Evolutionary conservation across 2,888 invertebrate species (phyloP).

Genomic region (Stenichneumon culpator): DNA sequence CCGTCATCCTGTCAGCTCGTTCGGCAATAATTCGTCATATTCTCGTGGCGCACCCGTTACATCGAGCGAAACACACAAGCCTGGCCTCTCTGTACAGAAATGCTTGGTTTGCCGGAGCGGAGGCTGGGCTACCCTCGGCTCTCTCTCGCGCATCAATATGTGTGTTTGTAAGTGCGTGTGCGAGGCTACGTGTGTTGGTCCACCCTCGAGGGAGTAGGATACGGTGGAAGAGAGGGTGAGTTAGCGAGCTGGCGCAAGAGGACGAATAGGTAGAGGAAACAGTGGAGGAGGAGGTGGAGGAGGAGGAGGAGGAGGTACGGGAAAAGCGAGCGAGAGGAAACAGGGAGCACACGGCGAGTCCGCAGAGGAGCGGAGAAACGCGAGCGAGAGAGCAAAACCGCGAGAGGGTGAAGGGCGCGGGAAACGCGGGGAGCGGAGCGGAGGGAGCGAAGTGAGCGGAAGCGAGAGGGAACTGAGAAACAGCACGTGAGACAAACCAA

Average conservation of each 20-base stretch:
- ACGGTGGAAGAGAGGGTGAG: conserved; percentile 58
- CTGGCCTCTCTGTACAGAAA: conserved; percentile 79
- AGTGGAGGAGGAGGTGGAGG: conserved; percentile 20
- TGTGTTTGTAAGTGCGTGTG: conserved; percentile 31
- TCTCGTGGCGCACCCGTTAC: conserved; percentile 80
- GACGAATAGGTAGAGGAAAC: conserved; percentile 46
- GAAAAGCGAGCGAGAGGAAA: conserved; percentile 62
- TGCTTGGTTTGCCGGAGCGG: conserved; percentile 80
- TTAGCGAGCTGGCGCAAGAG: conserved; percentile 43
- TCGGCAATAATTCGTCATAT: conserved; percentile 58
- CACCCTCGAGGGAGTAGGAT: conserved; percentile 73
- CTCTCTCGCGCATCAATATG: conserved; percentile 10
- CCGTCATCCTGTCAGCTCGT: conserved; percentile 48
- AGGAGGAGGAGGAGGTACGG: conserved; percentile 38
- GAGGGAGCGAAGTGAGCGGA: conserved; percentile 38
- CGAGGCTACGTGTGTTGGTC: conserved; percentile 56
- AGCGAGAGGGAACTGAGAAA: conserved; percentile 49
- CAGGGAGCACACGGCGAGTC: conserved; percentile 65
- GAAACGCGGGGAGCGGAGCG: conserved; percentile 47
- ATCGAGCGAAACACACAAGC: conserved; percentile 80
- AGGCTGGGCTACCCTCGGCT: conserved; percentile 27
- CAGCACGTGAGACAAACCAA: conserved; percentile 26
- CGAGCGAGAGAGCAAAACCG: conserved; percentile 49
- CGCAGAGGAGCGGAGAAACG: conserved; percentile 47
- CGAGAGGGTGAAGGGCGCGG: conserved; percentile 50